These are phyloP conservation scores for Poecilia latipinna DNA, from an alignment of 2,113 vertebrate species.

Conservation along the genomic window DNA sequence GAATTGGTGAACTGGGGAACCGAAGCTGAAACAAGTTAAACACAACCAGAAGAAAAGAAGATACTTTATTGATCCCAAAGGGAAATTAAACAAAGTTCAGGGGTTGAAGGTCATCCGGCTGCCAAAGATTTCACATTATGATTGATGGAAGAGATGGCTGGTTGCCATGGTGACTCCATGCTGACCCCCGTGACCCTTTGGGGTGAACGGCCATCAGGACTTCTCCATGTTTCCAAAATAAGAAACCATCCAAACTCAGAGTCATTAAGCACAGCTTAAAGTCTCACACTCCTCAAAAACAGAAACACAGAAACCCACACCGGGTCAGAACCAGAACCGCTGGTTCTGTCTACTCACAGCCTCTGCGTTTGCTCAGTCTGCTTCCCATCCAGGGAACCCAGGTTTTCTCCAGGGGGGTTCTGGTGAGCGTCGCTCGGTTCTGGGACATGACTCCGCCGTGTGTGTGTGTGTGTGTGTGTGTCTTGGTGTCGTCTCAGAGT, in stretches of 20 bases:
- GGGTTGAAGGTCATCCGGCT: too few relatives aligned
- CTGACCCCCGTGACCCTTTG: not conserved
- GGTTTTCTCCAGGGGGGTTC: constrained; percentile 88
- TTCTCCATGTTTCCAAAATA: rapidly evolving
- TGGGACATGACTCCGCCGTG: constrained; percentile 72
- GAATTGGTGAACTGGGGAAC: constrained; percentile 94
- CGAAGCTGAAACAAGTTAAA: constrained; percentile 75
- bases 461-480: constrained; percentile 5
- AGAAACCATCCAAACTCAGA: not conserved
- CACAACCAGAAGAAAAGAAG: not conserved
- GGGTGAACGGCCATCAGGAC: constrained; percentile 66
- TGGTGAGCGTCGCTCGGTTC: constrained; percentile 80
- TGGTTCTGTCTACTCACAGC: constrained; percentile 76
- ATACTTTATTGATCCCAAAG: too few relatives aligned
- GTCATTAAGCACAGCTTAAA: not conserved
- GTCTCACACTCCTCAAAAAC: constrained; percentile 3
- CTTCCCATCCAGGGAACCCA: constrained; percentile 86
- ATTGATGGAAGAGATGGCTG: too few relatives aligned
- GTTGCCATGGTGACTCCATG: too few relatives aligned
- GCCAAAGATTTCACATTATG: too few relatives aligned
- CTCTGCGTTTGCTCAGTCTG: constrained; percentile 80
- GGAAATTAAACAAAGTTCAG: too few relatives aligned
- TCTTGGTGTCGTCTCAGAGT: not conserved
- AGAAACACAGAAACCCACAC: not conserved
- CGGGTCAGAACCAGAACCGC: not conserved